Conservation (phyloP, 2,797 vertebrate genomes). For the Danio choprae region DNA sequence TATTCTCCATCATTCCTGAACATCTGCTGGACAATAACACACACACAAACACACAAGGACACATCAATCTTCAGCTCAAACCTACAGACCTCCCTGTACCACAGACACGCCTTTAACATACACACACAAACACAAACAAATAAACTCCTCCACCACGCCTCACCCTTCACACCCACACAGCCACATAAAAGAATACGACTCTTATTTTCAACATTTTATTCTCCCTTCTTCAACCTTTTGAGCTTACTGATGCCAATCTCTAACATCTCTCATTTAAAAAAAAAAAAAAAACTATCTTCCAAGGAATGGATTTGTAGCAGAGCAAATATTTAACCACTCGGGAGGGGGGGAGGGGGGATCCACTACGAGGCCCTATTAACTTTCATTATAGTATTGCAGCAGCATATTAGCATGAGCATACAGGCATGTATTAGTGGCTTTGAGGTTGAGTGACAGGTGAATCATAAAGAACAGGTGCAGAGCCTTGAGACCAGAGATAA, state of each 20-base stretch:
- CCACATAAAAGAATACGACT: constrained; percentile 20
- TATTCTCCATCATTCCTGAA: background rate
- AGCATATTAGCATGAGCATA: constrained; percentile 20
- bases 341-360: background rate
- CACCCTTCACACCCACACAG: background rate
- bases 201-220: background rate
- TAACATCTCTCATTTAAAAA: background rate
- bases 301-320: constrained; percentile 13
- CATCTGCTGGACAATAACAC: constrained; percentile 14
- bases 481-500: constrained; percentile 27
- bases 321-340: constrained; percentile 2
- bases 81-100: constrained; percentile 54
- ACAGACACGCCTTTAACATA: constrained; percentile 59
- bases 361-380: background rate
- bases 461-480: constrained; percentile 45
- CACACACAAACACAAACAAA: constrained; percentile 42
- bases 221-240: background rate
- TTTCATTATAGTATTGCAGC: constrained; percentile 31
- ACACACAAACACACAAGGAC: background rate
- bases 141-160: constrained; percentile 26
- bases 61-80: constrained; percentile 22
- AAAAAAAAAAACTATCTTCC: background rate
- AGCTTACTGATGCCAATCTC: background rate
- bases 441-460: constrained; percentile 37
- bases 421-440: constrained; percentile 34